Conservation (phyloP, 2,113 vertebrate genomes). For the Erythrolamprus reginae region DNA sequence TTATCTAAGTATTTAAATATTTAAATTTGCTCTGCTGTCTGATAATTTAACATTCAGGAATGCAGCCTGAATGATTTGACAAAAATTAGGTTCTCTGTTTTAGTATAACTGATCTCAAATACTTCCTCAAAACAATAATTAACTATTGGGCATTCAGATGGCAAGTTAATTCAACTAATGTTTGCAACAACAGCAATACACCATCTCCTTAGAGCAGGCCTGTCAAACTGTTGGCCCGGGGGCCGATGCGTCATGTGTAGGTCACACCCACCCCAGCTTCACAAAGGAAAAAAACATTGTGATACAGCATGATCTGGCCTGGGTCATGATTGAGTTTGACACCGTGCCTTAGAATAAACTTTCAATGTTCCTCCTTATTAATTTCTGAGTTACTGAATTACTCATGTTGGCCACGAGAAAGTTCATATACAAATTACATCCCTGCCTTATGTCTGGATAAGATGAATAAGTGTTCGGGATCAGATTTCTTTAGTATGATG, state of each 20-base stretch:
- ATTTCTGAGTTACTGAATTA: background rate
- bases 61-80: background rate
- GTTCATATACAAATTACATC: background rate
- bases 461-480: background rate
- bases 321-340: no score
- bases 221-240: no score
- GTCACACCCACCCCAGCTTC: no score
- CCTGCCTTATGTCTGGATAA: background rate
- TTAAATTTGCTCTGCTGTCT: background rate
- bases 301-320: no score
- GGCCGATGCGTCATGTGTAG: no score
- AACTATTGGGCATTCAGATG: background rate
- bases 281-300: no score
- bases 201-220: background rate
- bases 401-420: background rate
- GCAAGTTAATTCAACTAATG: background rate
- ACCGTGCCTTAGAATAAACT: background rate
- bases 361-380: background rate
- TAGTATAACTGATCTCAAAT: background rate
- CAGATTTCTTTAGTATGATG: background rate
- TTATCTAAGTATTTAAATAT: background rate
- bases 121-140: background rate
- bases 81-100: background rate
- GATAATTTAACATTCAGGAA: background rate
- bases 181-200: background rate